A percentile compares a stretch with the other conserved stretches of the same genome.
Evolutionary conservation across 2,113 vertebrate genomes (phyloP).

Genomic region (Pituophis catenifer): DNA sequence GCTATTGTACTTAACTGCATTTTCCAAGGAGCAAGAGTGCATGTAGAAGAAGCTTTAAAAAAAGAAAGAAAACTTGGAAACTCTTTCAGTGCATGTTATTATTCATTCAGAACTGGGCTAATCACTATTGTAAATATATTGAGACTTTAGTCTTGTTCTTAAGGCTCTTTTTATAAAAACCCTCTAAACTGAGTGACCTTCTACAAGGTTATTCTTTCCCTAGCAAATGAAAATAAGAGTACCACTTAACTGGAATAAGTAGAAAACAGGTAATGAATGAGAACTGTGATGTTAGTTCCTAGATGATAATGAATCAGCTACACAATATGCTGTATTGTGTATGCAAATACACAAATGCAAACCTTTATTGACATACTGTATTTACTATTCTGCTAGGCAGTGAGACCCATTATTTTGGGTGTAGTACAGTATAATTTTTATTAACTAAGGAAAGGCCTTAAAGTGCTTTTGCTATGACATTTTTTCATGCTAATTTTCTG

Average conservation of each 20-base stretch:
- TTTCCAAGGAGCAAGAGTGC: slow-evolving; percentile 17
- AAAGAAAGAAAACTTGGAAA: not conserved
- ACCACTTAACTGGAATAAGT: slow-evolving; percentile 33
- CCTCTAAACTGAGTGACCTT: slow-evolving; percentile 51
- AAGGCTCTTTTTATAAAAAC: slow-evolving; percentile 41
- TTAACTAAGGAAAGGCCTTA: slow-evolving; percentile 44
- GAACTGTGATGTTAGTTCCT: slow-evolving; percentile 18
- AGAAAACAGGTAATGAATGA: slow-evolving; percentile 40
- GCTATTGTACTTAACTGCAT: slow-evolving; percentile 15
- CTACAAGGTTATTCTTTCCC: slow-evolving; percentile 37
- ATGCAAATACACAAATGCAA: slow-evolving; percentile 4
- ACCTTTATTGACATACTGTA: slow-evolving; percentile 43
- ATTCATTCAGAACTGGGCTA: slow-evolving; percentile 34
- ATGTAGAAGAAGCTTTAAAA: slow-evolving; percentile 34
- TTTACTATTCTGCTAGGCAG: slow-evolving; percentile 5
- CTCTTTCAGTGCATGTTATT: slow-evolving; percentile 31
- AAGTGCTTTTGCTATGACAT: slow-evolving; percentile 44
- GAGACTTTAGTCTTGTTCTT: slow-evolving; percentile 45
- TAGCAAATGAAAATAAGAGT: slow-evolving; percentile 37
- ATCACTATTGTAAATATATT: slow-evolving; percentile 33
- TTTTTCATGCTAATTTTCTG: slow-evolving; percentile 45
- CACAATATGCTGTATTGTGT: not conserved
- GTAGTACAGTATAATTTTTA: slow-evolving; percentile 31
- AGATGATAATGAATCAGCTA: slow-evolving; percentile 47
- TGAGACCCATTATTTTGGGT: slow-evolving; percentile 45